phyloP scores from a whole-genome alignment of 2,888 invertebrate genomes.

The Lasius platythorax region DNA sequence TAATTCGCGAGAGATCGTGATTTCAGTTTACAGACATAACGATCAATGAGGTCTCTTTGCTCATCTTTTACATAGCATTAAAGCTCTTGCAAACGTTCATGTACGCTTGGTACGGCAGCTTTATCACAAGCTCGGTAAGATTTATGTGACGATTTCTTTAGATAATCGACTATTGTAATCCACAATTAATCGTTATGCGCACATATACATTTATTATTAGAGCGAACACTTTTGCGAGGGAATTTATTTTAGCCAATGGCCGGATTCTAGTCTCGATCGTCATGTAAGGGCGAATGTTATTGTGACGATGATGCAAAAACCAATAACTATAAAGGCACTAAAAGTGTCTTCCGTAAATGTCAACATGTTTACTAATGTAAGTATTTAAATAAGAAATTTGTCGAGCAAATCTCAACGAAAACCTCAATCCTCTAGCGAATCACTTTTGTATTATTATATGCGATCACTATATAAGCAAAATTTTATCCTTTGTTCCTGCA shows the following conservation, averaged over 20 bases:
- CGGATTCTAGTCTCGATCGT: conserved; percentile 57
- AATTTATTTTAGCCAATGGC: conserved; percentile 73
- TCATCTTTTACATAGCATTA: conserved; percentile 41
- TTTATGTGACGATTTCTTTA: neutral
- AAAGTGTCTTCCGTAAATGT: conserved; percentile 71
- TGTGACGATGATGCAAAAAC: conserved; percentile 71
- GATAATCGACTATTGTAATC: neutral
- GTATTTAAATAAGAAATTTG: neutral
- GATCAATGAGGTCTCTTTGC: conserved; percentile 5
- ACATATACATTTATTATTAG: conserved; percentile 58
- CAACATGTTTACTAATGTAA: conserved; percentile 75
- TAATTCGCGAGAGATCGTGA: neutral
- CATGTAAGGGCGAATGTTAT: conserved; percentile 65
- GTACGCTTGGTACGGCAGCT: conserved; percentile 73
- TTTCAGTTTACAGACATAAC: conserved; percentile 40
- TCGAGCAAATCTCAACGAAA: neutral
- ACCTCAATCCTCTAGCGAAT: neutral
- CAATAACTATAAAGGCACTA: conserved; percentile 71
- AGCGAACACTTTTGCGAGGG: conserved; percentile 70
- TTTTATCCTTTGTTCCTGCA: too few species aligned
- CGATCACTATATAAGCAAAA: neutral
- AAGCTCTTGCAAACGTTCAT: conserved; percentile 73
- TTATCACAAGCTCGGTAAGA: conserved; percentile 68
- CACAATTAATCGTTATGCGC: neutral
- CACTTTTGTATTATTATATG: neutral